These are phyloP conservation scores for Tetragonula carbonaria DNA, from an alignment of 2,888 invertebrate species.

Conservation along the genomic window DNA sequence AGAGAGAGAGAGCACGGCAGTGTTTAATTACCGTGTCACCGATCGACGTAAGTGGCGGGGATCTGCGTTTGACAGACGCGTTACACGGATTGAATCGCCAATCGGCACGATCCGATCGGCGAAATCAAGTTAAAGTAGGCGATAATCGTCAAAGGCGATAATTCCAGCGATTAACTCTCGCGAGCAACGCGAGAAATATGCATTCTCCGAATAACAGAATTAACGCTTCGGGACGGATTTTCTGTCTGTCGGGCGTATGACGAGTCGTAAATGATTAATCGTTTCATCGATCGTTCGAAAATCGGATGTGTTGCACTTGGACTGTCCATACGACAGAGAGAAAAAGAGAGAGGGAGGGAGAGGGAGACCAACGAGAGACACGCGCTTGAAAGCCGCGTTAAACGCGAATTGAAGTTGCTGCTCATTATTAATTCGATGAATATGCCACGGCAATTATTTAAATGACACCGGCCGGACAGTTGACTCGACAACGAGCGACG, in stretches of 20 bases:
- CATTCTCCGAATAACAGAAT: background rate
- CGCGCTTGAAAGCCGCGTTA: background rate
- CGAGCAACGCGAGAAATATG: too few relatives aligned
- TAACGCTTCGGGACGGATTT: too few relatives aligned
- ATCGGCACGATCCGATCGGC: too few relatives aligned
- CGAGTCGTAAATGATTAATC: background rate
- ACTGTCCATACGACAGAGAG: too few relatives aligned
- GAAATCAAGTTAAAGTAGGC: too few relatives aligned
- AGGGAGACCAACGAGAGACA: background rate
- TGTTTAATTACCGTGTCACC: slow-evolving; percentile 61
- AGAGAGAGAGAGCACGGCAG: slow-evolving; percentile 12
- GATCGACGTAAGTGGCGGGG: slow-evolving; percentile 39
- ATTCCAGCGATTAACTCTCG: too few relatives aligned
- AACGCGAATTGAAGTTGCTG: slow-evolving; percentile 17
- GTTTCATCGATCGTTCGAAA: background rate
- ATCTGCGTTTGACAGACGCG: slow-evolving; percentile 42
- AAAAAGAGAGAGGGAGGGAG: too few relatives aligned
- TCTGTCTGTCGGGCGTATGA: too few relatives aligned
- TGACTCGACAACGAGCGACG: slow-evolving; percentile 27
- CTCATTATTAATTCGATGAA: slow-evolving; percentile 33
- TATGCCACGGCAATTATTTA: slow-evolving; percentile 31
- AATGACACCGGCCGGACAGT: slow-evolving; percentile 23
- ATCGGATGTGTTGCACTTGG: background rate
- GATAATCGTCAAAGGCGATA: too few relatives aligned
- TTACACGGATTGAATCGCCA: slow-evolving; percentile 45